These are phyloP conservation scores for Ailuropoda melanoleuca DNA, from an alignment of 2,113 vertebrate species.

Conservation along the genomic window DNA sequence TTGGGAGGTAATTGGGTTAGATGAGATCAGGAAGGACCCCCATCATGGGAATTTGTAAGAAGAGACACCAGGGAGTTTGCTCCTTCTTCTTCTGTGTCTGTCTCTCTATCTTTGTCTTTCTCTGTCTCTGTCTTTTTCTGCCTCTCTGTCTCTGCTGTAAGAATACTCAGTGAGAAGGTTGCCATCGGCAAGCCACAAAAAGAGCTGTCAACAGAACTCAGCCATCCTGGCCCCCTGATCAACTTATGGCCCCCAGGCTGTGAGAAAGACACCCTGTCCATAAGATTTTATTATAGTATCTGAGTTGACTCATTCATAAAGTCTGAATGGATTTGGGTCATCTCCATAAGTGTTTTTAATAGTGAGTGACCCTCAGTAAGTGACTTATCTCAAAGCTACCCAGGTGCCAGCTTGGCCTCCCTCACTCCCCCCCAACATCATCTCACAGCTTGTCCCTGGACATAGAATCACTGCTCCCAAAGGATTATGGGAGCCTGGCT, in stretches of 20 bases:
- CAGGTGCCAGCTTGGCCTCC: neutral
- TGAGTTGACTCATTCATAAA: neutral
- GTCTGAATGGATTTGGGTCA: neutral
- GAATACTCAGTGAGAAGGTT: neutral
- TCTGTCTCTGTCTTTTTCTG: neutral
- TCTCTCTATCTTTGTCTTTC: neutral
- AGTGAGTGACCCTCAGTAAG: neutral
- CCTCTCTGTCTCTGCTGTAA: too few relatives aligned
- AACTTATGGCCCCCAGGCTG: neutral
- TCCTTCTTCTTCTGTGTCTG: neutral
- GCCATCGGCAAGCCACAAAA: neutral
- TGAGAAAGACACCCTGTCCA: neutral
- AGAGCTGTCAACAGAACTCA: neutral
- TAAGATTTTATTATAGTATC: neutral
- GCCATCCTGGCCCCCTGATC: neutral
- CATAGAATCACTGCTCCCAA: neutral
- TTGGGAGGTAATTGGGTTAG: neutral
- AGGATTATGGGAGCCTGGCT: neutral
- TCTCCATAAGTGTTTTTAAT: neutral
- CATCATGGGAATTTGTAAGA: neutral
- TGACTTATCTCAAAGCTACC: neutral
- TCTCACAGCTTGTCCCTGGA: neutral
- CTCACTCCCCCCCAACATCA: neutral
- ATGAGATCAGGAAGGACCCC: rapidly evolving
- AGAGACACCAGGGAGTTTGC: neutral